phyloP scores from a whole-genome alignment of 2,888 invertebrate genomes.

The Torymus aiolomorphi region DNA sequence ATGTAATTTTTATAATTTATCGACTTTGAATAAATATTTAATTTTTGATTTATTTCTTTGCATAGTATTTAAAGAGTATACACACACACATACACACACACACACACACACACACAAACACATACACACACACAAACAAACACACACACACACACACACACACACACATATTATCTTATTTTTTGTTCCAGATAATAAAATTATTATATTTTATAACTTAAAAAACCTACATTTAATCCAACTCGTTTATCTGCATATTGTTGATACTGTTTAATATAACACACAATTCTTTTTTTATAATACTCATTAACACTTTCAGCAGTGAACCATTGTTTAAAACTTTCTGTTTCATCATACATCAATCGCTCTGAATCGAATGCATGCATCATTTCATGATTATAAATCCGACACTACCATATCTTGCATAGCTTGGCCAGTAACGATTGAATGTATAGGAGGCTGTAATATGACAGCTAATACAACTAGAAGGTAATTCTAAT shows the following conservation, averaged over 20 bases:
- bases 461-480: conserved; percentile 95
- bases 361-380: conserved; percentile 91
- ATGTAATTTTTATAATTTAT: too few relatives aligned
- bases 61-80: too few relatives aligned
- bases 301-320: conserved; percentile 87
- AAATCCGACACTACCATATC: conserved; percentile 92
- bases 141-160: too few relatives aligned
- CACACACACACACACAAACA: too few relatives aligned
- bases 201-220: too few relatives aligned
- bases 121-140: too few relatives aligned
- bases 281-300: conserved; percentile 88
- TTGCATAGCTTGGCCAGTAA: conserved; percentile 91
- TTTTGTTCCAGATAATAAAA: too few relatives aligned
- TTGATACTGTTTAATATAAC: conserved; percentile 94
- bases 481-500: too few relatives aligned
- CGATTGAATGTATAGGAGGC: conserved; percentile 92
- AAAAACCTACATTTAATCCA: conserved; percentile 80
- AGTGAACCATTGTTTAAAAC: conserved; percentile 95
- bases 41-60: too few relatives aligned
- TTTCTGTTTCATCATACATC: conserved; percentile 93
- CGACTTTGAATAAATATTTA: too few relatives aligned
- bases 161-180: too few relatives aligned
- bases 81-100: too few relatives aligned
- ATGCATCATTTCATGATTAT: conserved; percentile 95
- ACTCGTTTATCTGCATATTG: conserved; percentile 90